Base-by-base conservation (phyloP, 2,888 invertebrate species). In the Spodoptera exigua region DNA sequence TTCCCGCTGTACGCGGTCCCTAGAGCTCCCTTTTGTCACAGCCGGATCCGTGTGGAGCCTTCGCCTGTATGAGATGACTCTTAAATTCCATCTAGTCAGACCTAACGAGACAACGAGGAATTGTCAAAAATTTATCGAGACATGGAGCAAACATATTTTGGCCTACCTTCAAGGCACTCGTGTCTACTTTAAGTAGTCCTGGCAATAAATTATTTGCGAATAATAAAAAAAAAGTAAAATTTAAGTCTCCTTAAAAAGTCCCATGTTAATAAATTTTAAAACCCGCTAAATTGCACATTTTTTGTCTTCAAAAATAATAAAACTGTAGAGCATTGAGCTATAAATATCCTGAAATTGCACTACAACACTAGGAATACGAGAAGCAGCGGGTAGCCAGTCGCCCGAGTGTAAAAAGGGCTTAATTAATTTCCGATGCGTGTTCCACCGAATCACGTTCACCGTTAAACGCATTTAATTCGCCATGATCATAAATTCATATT, bases 401-500 rank as follows among this genome's bases (percentile, higher is more conserved):
- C 74, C 79, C 79, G 79, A 88, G 82, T 85, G 84, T 82, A 78
- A 87, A 88, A 86, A 88, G 75, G 74, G 83, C 85, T 85, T 88
- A 87, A 89, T 91, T 88, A 87, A 87, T 87, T 90, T 87, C 84
- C 83, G 79, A 82, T 85, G 85, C 86, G 84, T 86, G 80, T 85
- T 82, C 73, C 81, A 74, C 77, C 74, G 79, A 87, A 85, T 86
- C 86, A 87, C 86, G 86, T 87, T 80, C 82, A 76, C 82, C 83
- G 87, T 77, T 89, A 86, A 89, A 87, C 84, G 86, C 86, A 87
- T 91, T 89, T 90, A 89, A 89, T 90, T 89, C 83, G 82, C 80
- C 74, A 84, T 88, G 85, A 91, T 90, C 91, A 89, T 92, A 91
- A 91, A 92, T 92, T 90, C 88, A 90, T 89, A 89, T 89, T 88